phyloP scores from a whole-genome alignment of 2,113 vertebrate genomes.

The Chaenocephalus aceratus region DNA sequence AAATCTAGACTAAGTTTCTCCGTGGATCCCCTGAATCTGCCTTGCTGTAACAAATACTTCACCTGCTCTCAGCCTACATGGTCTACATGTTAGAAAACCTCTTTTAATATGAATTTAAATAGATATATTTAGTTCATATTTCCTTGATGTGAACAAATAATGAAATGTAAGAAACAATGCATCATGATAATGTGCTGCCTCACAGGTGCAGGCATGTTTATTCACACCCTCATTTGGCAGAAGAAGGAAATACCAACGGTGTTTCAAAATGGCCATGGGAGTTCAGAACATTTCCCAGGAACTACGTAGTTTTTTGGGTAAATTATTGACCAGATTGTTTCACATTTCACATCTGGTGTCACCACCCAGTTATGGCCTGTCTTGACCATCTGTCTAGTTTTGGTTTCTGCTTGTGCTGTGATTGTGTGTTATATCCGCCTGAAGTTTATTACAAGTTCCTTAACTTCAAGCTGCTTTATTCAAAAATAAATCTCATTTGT shows the following conservation, averaged over 20 bases:
- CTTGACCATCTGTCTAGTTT: neutral
- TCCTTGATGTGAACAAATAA: neutral
- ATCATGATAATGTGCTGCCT: neutral
- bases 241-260: neutral
- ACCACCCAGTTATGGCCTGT: conserved; percentile 19
- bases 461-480: neutral
- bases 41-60: conserved; percentile 1
- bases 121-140: neutral
- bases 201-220: neutral
- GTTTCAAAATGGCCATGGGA: neutral
- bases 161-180: neutral
- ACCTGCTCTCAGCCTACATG: no score
- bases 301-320: conserved; percentile 1
- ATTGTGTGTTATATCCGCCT: neutral
- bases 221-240: conserved; percentile 23
- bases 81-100: neutral
- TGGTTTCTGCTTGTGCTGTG: neutral
- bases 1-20: neutral
- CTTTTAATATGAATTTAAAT: neutral
- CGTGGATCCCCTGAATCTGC: neutral
- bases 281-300: conserved; percentile 4
- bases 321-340: conserved; percentile 42
- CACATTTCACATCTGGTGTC: conserved; percentile 37
- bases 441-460: neutral
- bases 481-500: neutral